phyloP scores from a whole-genome alignment of 1,140 invertebrate species.

The Solenopsis invicta region DNA sequence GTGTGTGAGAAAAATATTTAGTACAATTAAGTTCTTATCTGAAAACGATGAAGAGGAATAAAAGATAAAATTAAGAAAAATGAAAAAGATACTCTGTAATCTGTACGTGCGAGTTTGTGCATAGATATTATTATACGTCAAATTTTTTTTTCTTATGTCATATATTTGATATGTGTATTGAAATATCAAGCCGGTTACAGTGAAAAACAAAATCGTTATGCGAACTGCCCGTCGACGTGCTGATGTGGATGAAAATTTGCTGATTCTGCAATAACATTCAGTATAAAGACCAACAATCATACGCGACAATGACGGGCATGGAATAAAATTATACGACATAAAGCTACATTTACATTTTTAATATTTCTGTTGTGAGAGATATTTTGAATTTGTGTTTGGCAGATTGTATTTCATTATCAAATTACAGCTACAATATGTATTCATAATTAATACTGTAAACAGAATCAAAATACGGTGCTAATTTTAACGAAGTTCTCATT shows the following conservation, averaged over 20 bases:
- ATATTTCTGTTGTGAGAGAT: neutral
- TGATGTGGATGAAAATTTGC: constrained; percentile 63
- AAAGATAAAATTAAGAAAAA: constrained; percentile 22
- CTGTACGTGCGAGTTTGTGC: neutral
- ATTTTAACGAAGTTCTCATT: neutral
- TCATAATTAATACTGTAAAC: neutral
- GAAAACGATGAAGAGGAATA: constrained; percentile 3
- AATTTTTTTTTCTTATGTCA: neutral
- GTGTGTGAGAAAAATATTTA: neutral
- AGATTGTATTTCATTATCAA: neutral
- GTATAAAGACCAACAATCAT: constrained; percentile 52
- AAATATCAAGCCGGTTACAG: constrained; percentile 48
- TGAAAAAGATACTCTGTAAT: constrained; percentile 8
- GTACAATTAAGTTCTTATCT: neutral
- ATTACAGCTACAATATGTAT: neutral
- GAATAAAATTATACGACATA: constrained; percentile 38
- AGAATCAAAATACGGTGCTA: neutral
- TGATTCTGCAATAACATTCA: constrained; percentile 67
- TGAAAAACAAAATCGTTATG: constrained; percentile 67
- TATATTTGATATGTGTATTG: neutral
- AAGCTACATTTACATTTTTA: constrained; percentile 40
- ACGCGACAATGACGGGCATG: constrained; percentile 16
- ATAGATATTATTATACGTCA: constrained; percentile 6
- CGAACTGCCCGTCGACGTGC: constrained; percentile 56
- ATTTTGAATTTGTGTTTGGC: neutral